Conservation (phyloP, 1,140 invertebrate species). For the Cephus cinctus region DNA sequence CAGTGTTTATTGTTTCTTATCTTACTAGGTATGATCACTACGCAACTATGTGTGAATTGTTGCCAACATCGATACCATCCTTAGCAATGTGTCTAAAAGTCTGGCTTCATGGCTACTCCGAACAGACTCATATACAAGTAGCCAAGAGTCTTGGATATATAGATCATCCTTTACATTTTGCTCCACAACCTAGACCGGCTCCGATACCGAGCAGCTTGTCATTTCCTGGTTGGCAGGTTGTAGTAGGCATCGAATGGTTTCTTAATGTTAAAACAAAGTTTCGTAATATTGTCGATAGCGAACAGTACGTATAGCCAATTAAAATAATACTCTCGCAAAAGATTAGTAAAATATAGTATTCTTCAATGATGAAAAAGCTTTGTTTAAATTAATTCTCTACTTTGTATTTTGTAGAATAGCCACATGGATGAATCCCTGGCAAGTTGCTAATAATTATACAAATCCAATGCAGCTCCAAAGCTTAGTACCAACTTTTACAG, state of each 20-base stretch:
- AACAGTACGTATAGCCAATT: constrained; percentile 58
- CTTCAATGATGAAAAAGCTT: background rate
- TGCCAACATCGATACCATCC: constrained; percentile 82
- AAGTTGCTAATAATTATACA: constrained; percentile 63
- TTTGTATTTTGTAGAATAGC: constrained; percentile 56
- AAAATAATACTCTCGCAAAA: constrained; percentile 2
- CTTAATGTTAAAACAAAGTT: constrained; percentile 59
- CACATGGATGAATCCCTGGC: constrained; percentile 72
- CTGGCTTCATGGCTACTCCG: constrained; percentile 56
- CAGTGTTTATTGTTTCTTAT: constrained; percentile 6
- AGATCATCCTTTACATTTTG: constrained; percentile 48
- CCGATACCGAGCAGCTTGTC: constrained; percentile 56
- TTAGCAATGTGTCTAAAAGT: constrained; percentile 63
- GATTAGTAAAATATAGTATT: too few relatives aligned
- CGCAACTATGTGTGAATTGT: constrained; percentile 86
- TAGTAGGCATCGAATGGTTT: constrained; percentile 61
- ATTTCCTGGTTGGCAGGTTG: constrained; percentile 64
- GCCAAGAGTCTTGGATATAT: constrained; percentile 56
- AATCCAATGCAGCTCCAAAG: constrained; percentile 68
- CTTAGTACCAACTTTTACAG: constrained; percentile 56
- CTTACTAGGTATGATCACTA: constrained; percentile 85
- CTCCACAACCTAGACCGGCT: constrained; percentile 50
- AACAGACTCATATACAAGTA: constrained; percentile 53
- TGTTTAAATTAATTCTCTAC: constrained; percentile 17
- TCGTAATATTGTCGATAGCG: constrained; percentile 58